phyloP scores from a whole-genome alignment of 2,888 invertebrate genomes.

The Pheosia tremula region DNA sequence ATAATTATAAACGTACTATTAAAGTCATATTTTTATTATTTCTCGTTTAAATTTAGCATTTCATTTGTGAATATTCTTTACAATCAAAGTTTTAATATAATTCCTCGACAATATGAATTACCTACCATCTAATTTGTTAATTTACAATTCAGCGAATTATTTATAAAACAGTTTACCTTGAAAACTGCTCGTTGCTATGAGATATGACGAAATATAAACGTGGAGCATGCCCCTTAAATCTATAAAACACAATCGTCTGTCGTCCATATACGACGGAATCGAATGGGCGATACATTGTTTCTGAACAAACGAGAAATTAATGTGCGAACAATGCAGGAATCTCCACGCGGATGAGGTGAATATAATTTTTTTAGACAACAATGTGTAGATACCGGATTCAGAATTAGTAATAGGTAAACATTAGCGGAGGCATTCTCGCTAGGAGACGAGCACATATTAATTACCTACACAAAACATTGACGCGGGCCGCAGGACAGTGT shows the following conservation, averaged over 20 bases:
- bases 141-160: slow-evolving; percentile 65
- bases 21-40: neutral
- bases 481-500: slow-evolving; percentile 58
- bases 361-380: slow-evolving; percentile 9
- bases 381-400: slow-evolving; percentile 4
- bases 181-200: slow-evolving; percentile 69
- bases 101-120: slow-evolving; percentile 54
- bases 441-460: slow-evolving; percentile 64
- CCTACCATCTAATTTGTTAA: slow-evolving; percentile 59
- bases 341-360: slow-evolving; percentile 21
- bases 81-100: slow-evolving; percentile 34
- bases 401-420: slow-evolving; percentile 50
- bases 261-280: slow-evolving; percentile 23
- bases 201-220: slow-evolving; percentile 64
- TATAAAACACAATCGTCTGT: slow-evolving; percentile 19
- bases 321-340: slow-evolving; percentile 30
- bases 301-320: slow-evolving; percentile 28
- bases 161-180: slow-evolving; percentile 71
- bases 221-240: slow-evolving; percentile 40
- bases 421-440: slow-evolving; percentile 57
- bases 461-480: slow-evolving; percentile 79
- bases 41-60: slow-evolving; percentile 5
- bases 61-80: slow-evolving; percentile 24
- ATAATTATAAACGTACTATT: too few species aligned
- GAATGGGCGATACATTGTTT: slow-evolving; percentile 34